Evolutionary conservation across 2,888 invertebrate genomes (phyloP), one percentile per base, ranked within the genome.

Genomic region (Cosmia pyralina): DNA sequence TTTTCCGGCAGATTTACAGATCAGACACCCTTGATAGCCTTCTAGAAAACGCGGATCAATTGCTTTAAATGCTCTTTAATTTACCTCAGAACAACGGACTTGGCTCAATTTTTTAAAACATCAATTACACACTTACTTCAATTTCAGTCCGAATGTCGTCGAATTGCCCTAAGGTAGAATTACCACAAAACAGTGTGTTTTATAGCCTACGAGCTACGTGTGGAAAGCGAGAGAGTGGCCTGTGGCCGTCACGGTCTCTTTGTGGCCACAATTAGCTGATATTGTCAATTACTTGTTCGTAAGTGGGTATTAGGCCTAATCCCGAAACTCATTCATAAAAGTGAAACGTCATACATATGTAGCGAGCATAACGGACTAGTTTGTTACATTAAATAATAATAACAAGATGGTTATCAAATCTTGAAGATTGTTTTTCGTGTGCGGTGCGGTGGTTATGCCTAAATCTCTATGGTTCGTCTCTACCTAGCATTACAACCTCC

Each of bases 191-290:
- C 62, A 72, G 64, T 67, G 75, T 69, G 72, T 79, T 80, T 81
- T 75, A 76, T 64, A 80, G 71, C 60, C 50, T 70, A 72, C 65
- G 64, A 75, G 74, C 38, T 74, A 83, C 82, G 75, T 79, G 83
- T 77, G 87, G 90, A 93, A 92, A 92, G 92, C 87, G 89, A 92
- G 90, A 90, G 90, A 91, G 91, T 83, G 75, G 81, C 72, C 77
- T 63, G 57, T 58, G 60, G 46, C 50, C 68, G 93, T 92, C 91
- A 93, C 93, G 94, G 91, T 93, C 93, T 93, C 92, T 83, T 93
- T 92, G 69, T 60, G 78, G 50, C 84, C 76, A 85, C 89, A 93
- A 93, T 93, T 93, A 93, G 86, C 87, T 87, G 85, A 90, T 92
- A 92, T 92, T 92, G 90, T 85, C 92, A 89, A 91, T 91, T 92